Base-by-base conservation (phyloP, 2,113 vertebrate species). In the Choloepus hoffmanni region DNA sequence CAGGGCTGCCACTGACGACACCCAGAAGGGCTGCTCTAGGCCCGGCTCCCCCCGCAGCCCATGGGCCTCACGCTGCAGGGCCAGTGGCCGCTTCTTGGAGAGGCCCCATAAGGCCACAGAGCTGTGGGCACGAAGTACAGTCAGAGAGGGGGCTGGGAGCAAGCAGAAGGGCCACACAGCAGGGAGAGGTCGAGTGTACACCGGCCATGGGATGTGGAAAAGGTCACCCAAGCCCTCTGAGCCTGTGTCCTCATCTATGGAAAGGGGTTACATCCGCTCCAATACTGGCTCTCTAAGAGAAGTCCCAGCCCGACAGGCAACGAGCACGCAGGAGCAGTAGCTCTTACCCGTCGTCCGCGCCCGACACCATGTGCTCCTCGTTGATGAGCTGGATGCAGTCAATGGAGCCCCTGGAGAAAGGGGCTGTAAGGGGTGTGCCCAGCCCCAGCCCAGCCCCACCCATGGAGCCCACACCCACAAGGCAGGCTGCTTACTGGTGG, bases 301-400 rank as follows among this genome's bases (percentile, higher is more conserved):
- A 30, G 73, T 19, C 30, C 74, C 15, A 67, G 30, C 13, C 26
- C 70, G 13, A 1, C 11, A 1, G 3, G 19, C 9, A 1, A 58
- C 2, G 30, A 9, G 62, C 1, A 1, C 26, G 10, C 15, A 16
- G 55, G n/a, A 15, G 36, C 58, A 2, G 73, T 28, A 0, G 0
- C 36, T 11, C 99, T 98, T 94, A 99, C 99, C 99, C 99, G 0
- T 99, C 99, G 3, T 99, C 99, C 0, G 99, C 99, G 0, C 99
- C 99, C 0, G 99, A 99, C 85, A 99, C 98, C 99, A 99, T 99
- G 97, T 99, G 99, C 81, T 99, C 99, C 98, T 99, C 99, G 0
- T 99, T 99, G 98, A 99, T 99, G 36, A 99, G 99, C 97, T 99
- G 99, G 89, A 99, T 97, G 55, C 99, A 99, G 97, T 99, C 99